These are phyloP conservation scores for Gallinago solitaria DNA, from an alignment of 2,797 vertebrate genomes.

Conservation along the genomic window DNA sequence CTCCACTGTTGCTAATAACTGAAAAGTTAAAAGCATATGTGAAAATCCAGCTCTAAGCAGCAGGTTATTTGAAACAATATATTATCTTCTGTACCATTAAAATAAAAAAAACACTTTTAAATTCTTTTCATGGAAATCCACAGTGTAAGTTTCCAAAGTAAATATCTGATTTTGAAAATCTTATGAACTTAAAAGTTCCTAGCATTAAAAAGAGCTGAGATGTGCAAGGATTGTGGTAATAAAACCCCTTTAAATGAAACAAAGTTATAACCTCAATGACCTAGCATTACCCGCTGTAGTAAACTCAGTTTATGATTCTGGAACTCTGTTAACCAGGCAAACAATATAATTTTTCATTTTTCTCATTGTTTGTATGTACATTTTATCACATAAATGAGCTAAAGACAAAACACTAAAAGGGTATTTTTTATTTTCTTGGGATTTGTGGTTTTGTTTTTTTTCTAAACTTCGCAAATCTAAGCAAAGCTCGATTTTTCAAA, in stretches of 20 bases:
- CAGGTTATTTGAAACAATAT: background rate
- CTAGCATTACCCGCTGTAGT: background rate
- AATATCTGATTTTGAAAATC: background rate
- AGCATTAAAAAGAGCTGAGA: background rate
- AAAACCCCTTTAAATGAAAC: background rate
- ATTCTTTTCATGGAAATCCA: background rate
- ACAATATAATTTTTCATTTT: background rate
- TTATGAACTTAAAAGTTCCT: background rate
- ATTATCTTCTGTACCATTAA: background rate
- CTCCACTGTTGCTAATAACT: background rate
- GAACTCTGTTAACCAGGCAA: background rate
- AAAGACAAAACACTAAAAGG: background rate
- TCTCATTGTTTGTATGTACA: background rate
- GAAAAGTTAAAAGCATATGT: background rate
- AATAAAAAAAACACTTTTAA: background rate
- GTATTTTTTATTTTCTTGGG: background rate
- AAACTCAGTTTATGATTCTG: background rate
- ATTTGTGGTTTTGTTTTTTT: background rate
- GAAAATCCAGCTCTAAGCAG: background rate
- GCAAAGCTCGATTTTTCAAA: background rate
- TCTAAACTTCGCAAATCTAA: background rate
- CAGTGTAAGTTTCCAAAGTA: background rate
- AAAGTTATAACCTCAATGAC: background rate
- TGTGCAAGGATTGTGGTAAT: accelerated
- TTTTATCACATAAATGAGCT: background rate